These are phyloP conservation scores for Globodera rostochiensis DNA, from an alignment of 1,140 invertebrate species.

Conservation along the genomic window DNA sequence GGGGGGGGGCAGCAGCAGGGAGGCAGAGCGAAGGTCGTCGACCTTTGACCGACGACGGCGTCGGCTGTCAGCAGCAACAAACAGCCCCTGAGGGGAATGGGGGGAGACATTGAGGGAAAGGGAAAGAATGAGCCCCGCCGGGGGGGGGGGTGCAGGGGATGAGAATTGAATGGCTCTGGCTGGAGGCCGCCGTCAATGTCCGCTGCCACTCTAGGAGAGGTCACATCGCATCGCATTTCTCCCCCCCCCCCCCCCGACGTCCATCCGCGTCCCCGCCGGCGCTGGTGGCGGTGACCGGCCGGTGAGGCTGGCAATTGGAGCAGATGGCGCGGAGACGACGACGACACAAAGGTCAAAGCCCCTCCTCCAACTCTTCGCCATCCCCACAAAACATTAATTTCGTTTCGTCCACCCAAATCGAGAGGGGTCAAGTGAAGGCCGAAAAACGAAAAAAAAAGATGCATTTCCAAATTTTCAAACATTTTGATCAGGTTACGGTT, in stretches of 20 bases:
- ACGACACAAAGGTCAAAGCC: not conserved
- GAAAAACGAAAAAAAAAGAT: no score
- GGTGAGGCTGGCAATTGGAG: not conserved
- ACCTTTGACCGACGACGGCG: not conserved
- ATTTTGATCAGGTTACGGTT: no score
- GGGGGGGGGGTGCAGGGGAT: no score
- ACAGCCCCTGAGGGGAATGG: no score
- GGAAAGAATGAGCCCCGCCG: not conserved
- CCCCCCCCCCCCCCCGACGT: no score
- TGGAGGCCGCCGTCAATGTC: not conserved
- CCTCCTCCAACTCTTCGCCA: not conserved
- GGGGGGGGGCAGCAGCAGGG: not conserved
- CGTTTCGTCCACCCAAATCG: no score
- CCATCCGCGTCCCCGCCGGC: not conserved
- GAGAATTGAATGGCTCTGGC: not conserved
- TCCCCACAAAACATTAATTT: not conserved
- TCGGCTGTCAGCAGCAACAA: not conserved
- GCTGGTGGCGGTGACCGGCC: no score
- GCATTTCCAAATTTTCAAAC: no score
- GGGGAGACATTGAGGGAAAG: not conserved
- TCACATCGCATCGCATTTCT: not conserved
- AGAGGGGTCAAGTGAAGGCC: no score
- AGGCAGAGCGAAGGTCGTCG: not conserved
- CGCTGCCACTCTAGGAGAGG: not conserved
- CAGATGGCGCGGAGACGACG: not conserved